phyloP scores from a whole-genome alignment of 2,797 vertebrate species.

The Rhabdophis nuchalis region DNA sequence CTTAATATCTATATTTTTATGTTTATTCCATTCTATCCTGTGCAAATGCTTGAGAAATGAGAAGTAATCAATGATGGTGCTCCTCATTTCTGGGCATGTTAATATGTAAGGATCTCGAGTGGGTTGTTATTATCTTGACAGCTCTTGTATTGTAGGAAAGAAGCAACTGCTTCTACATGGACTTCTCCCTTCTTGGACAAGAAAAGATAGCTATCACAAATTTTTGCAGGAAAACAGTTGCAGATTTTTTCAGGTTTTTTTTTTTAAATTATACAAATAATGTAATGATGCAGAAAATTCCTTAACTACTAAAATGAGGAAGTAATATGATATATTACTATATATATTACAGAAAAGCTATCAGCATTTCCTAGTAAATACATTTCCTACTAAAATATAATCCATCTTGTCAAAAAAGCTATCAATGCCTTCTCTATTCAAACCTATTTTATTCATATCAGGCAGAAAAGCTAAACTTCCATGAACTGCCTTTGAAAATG shows the following conservation, averaged over 20 bases:
- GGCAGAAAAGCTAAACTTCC: neutral
- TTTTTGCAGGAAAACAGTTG: too few relatives aligned
- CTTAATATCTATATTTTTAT: too few relatives aligned
- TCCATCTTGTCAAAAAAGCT: neutral
- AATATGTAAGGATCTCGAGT: too few relatives aligned
- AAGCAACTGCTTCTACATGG: too few relatives aligned
- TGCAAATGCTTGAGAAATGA: too few relatives aligned
- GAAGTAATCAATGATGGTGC: too few relatives aligned
- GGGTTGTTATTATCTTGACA: too few relatives aligned
- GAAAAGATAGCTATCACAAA: too few relatives aligned
- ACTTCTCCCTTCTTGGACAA: too few relatives aligned
- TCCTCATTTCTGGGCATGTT: too few relatives aligned
- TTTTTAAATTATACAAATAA: neutral
- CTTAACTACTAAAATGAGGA: neutral
- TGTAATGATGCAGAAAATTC: neutral
- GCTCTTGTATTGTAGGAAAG: too few relatives aligned
- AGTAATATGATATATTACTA: neutral
- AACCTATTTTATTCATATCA: neutral
- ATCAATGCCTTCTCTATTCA: neutral
- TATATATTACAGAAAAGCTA: neutral
- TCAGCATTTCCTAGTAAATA: neutral
- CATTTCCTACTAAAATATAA: neutral
- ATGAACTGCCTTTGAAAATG: neutral
- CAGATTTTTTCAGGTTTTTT: neutral
- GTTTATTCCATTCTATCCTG: too few relatives aligned